Conservation (phyloP, 2,888 invertebrate species). For the Hypsopygia costalis region DNA sequence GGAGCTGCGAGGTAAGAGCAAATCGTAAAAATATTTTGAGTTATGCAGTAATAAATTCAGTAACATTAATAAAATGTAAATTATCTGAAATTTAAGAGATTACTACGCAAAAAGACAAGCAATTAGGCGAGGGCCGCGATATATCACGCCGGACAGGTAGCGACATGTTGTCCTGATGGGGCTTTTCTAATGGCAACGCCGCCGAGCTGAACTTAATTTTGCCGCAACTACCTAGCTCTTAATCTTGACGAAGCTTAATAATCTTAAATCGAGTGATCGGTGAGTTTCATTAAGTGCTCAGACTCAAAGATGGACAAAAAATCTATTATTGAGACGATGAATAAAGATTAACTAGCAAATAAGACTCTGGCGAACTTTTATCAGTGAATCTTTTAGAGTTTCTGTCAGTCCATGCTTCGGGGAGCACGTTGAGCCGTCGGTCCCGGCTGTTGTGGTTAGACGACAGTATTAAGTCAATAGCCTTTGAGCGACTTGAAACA, state of each 20-base stretch:
- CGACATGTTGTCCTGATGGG: slow-evolving; percentile 53
- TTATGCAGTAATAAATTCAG: neutral
- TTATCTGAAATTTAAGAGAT: slow-evolving; percentile 18
- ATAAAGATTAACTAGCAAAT: no score
- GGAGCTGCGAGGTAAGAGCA: neutral
- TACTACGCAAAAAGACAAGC: slow-evolving; percentile 45
- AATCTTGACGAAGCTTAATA: neutral
- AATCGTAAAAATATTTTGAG: neutral
- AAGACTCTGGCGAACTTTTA: no score
- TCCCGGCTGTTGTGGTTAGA: no score
- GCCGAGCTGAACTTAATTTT: slow-evolving; percentile 28
- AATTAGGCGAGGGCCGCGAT: slow-evolving; percentile 52
- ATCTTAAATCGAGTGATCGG: no score
- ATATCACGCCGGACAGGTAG: slow-evolving; percentile 57
- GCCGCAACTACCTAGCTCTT: slow-evolving; percentile 3
- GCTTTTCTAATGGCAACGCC: slow-evolving; percentile 37
- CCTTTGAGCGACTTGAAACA: no score
- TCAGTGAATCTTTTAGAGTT: no score
- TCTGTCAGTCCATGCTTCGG: no score
- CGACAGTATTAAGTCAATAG: no score
- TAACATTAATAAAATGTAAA: neutral
- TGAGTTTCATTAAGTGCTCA: no score
- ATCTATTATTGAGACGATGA: no score
- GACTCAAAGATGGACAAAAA: no score
- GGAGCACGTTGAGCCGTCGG: no score